A percentile compares a stretch with the other conserved stretches of the same genome.
Evolutionary conservation across 1,140 invertebrate species (phyloP).

Genomic region (Neodiprion fabricii): DNA sequence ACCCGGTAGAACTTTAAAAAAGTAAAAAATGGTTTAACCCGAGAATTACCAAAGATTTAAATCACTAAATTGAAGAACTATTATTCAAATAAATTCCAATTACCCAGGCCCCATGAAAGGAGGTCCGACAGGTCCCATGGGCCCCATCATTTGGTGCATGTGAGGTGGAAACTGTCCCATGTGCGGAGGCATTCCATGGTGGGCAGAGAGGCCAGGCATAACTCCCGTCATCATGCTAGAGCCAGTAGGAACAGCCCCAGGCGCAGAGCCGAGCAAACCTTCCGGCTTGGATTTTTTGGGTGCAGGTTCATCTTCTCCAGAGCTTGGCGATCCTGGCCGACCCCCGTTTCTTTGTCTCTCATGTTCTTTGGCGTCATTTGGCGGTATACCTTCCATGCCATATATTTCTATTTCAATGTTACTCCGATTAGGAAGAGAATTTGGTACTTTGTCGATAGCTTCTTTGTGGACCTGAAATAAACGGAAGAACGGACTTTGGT

Average conservation of each 20-base stretch:
- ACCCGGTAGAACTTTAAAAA: no score
- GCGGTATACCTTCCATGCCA: slow-evolving; percentile 99
- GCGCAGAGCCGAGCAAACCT: slow-evolving; percentile 65
- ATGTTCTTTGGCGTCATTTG: slow-evolving; percentile 93
- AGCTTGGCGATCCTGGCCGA: slow-evolving; percentile 63
- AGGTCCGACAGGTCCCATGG: slow-evolving; percentile 70
- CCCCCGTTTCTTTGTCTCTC: slow-evolving; percentile 82
- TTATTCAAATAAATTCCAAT: slow-evolving; percentile 38
- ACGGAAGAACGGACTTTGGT: slow-evolving; percentile 3
- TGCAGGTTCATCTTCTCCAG: slow-evolving; percentile 80
- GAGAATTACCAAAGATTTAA: slow-evolving; percentile 7
- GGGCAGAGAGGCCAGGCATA: slow-evolving; percentile 61
- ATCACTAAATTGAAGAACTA: slow-evolving; percentile 16
- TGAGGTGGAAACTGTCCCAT: slow-evolving; percentile 64
- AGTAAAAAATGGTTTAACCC: no score
- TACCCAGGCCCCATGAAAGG: slow-evolving; percentile 78
- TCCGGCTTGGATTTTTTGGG: slow-evolving; percentile 75
- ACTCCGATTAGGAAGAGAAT: slow-evolving; percentile 95
- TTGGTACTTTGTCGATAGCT: slow-evolving; percentile 99
- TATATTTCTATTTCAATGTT: slow-evolving; percentile 99
- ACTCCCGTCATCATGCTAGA: slow-evolving; percentile 65
- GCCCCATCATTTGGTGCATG: slow-evolving; percentile 75
- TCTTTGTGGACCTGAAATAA: slow-evolving; percentile 95
- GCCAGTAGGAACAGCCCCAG: slow-evolving; percentile 54
- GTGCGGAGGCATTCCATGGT: slow-evolving; percentile 64